Base-by-base conservation (phyloP, 2,113 vertebrate genomes). In the Urocynchramus pylzowi region DNA sequence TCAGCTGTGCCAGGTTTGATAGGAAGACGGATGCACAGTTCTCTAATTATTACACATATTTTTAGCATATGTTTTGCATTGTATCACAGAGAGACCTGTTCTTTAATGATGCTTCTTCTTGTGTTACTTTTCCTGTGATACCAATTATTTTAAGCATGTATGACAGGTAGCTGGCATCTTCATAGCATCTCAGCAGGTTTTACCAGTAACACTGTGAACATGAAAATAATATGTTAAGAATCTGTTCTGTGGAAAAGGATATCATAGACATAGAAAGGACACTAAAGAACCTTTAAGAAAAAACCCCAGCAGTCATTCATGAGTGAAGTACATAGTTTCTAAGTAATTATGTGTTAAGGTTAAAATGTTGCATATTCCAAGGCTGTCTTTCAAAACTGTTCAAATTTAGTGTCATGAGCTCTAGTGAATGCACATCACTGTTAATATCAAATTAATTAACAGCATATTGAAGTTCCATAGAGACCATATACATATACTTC, bases 101-200 rank as follows among this genome's bases (percentile, higher is more conserved):
- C 87, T 96, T 95, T 96, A 95, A 93, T 92, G 90, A 71, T 93
- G 79, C 84, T 89, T 95, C 97, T 97, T 96, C 90, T 95, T 84
- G 45, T 84, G 64, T 96, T 93, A 79, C 90, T 97, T 97, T 88
- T 97, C 93, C 97, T 97, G 94, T 93, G 89, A 96, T 90, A 95
- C 94, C 95, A 91, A 96, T 96, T 97, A 97, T 96, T 97, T 96
- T 95, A 97, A 97, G 89, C 67, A 84, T 37, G 41, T 96, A 53
- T 75, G 87, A 96, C 95, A 93, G 68, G 96, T 97, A 96, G 44
- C 75, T 93, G 97, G 88, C 95, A 90, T 91, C 93, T 92, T 94
- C 95, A 89, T 60, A 85, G 90, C 84, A 76, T 97, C 97, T 95
- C 98, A 98, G 98, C 96, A 96, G 97, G 97, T 94, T 97, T 94